A percentile compares a stretch with the other conserved stretches of the same genome.
These are phyloP conservation scores for Beris chalybata DNA, from an alignment of 2,888 invertebrate genomes.

Conservation along the genomic window DNA sequence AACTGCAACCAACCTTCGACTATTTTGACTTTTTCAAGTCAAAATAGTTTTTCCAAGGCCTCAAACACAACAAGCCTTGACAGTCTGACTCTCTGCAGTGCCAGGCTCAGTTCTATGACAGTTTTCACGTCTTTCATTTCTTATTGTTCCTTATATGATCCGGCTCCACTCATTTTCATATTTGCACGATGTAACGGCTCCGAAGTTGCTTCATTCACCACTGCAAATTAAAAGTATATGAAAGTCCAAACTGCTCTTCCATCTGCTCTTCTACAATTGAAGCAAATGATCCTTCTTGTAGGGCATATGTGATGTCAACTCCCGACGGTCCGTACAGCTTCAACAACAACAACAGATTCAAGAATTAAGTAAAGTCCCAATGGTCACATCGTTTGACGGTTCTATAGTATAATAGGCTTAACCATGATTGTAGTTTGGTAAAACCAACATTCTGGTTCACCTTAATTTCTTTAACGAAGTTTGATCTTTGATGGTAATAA, in stretches of 20 bases:
- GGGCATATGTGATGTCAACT: conserved; percentile 20
- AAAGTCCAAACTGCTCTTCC: conserved; percentile 34
- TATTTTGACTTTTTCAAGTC: too few relatives aligned
- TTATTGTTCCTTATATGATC: conserved; percentile 24
- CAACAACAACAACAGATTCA: too few relatives aligned
- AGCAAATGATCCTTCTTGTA: conserved; percentile 38
- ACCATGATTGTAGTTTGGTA: too few relatives aligned
- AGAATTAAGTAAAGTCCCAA: neutral
- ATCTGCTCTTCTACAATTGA: conserved; percentile 33
- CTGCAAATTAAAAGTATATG: conserved; percentile 34
- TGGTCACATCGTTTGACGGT: neutral
- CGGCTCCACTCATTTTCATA: conserved; percentile 34
- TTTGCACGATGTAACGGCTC: conserved; percentile 32
- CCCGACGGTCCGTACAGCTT: conserved; percentile 20
- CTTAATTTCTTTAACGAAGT: too few relatives aligned
- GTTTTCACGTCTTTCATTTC: conserved; percentile 34
- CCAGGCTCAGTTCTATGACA: conserved; percentile 6
- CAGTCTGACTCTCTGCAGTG: neutral
- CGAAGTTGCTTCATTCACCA: conserved; percentile 36
- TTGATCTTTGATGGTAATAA: too few relatives aligned
- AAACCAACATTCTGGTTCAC: too few relatives aligned
- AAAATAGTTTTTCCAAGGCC: too few relatives aligned
- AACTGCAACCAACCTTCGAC: too few relatives aligned
- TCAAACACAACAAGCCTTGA: too few relatives aligned
- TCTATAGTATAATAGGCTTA: neutral